Conservation (phyloP, 2,113 vertebrate species). For the Eublepharis macularius region DNA sequence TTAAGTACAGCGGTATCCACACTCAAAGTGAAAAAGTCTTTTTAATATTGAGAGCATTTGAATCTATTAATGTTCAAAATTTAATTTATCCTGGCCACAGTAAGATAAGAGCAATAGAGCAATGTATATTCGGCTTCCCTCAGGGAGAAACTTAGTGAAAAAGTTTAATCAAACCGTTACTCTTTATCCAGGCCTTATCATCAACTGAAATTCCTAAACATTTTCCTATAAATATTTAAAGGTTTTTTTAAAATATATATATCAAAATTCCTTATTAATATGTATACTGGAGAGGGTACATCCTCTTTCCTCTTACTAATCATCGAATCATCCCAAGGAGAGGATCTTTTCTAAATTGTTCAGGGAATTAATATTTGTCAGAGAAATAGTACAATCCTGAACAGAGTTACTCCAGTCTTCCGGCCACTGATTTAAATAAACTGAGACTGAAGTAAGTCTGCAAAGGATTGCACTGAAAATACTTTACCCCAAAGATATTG, state of each 20-base stretch:
- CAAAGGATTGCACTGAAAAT: too few species aligned
- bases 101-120: background rate
- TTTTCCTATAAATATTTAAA: background rate
- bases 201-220: background rate
- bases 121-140: background rate
- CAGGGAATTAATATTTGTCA: background rate
- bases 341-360: background rate
- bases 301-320: background rate
- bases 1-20: background rate
- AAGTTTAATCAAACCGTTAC: background rate
- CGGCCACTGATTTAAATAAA: too few species aligned
- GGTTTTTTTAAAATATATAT: background rate
- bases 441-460: too few species aligned
- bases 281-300: background rate
- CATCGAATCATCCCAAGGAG: background rate
- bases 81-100: background rate
- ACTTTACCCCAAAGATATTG: background rate
- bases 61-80: background rate
- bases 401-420: too few species aligned
- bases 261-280: background rate
- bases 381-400: background rate
- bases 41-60: too few species aligned
- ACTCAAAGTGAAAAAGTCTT: too few species aligned
- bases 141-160: background rate
- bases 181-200: background rate